These are phyloP conservation scores for Muschampia plurimacula DNA, from an alignment of 2,888 invertebrate genomes.

Conservation along the genomic window DNA sequence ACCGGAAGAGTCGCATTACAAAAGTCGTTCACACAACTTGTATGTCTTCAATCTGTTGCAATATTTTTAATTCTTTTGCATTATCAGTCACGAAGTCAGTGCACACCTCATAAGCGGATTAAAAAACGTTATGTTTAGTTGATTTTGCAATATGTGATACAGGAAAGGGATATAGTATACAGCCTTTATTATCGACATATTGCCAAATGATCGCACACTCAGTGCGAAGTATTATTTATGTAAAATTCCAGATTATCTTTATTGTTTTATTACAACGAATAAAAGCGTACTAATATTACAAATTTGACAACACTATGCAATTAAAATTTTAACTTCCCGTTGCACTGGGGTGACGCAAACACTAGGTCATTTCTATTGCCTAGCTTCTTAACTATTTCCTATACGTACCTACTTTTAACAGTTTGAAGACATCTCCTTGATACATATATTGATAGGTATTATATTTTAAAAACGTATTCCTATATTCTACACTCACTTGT, in stretches of 20 bases:
- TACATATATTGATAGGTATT: slow-evolving; percentile 4
- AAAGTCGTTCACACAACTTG: slow-evolving; percentile 27
- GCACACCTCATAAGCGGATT: slow-evolving; percentile 1
- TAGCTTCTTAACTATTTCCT: neutral
- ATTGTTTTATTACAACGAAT: too few species aligned
- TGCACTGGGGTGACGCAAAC: too few species aligned
- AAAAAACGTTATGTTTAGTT: neutral
- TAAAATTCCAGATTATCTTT: too few species aligned
- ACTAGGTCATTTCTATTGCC: too few species aligned
- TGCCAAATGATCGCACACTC: neutral
- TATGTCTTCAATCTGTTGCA: slow-evolving; percentile 35
- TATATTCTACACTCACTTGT: neutral
- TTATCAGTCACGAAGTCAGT: slow-evolving; percentile 16
- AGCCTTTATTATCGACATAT: neutral
- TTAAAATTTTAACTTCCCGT: too few species aligned
- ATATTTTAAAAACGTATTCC: neutral
- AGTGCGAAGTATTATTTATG: neutral
- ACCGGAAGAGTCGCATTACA: slow-evolving; percentile 31
- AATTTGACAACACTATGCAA: too few species aligned
- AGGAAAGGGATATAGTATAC: slow-evolving; percentile 10
- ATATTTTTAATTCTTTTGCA: slow-evolving; percentile 13
- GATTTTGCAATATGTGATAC: slow-evolving; percentile 5
- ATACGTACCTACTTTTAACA: neutral
- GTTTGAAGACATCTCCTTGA: slow-evolving; percentile 19
- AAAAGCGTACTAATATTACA: too few species aligned